phyloP scores from a whole-genome alignment of 2,113 vertebrate genomes.

The Vireo altiloquus region DNA sequence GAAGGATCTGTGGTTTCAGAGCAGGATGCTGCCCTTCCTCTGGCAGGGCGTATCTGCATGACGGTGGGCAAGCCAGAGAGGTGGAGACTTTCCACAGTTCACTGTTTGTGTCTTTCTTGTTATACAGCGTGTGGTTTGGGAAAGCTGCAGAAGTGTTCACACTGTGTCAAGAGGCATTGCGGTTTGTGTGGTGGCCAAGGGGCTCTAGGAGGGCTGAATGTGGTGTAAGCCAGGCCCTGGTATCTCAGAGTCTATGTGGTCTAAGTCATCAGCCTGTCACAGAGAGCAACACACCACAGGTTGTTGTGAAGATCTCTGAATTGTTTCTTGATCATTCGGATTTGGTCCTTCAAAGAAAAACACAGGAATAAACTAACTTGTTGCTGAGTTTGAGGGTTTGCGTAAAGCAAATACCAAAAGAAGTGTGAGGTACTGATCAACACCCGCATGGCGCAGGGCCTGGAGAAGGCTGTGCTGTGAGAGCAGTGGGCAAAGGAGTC shows the following conservation, averaged over 20 bases:
- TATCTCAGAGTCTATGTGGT: neutral
- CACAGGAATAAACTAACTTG: neutral
- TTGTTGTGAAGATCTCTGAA: neutral
- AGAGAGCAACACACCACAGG: neutral
- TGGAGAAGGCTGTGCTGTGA: neutral
- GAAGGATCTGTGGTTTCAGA: conserved; percentile 40
- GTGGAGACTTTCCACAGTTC: neutral
- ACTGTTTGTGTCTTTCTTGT: neutral
- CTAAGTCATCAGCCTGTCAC: neutral
- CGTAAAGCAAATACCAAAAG: neutral
- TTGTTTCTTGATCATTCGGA: neutral
- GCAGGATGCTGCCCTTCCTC: conserved; percentile 50
- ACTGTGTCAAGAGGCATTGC: neutral
- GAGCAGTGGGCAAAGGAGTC: rapidly evolving
- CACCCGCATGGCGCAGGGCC: neutral
- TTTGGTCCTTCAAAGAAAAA: neutral
- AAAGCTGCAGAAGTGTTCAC: neutral
- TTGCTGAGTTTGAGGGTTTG: neutral
- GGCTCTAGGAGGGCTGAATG: neutral
- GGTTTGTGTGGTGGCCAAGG: neutral
- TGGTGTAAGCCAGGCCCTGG: neutral
- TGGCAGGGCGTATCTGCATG: neutral
- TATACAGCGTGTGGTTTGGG: neutral
- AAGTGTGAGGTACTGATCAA: neutral
- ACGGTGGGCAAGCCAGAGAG: neutral